A percentile compares a stretch with the other conserved stretches of the same genome.
Conservation (phyloP, 1,140 invertebrate genomes). For the Aphaenogaster ashmeadi region DNA sequence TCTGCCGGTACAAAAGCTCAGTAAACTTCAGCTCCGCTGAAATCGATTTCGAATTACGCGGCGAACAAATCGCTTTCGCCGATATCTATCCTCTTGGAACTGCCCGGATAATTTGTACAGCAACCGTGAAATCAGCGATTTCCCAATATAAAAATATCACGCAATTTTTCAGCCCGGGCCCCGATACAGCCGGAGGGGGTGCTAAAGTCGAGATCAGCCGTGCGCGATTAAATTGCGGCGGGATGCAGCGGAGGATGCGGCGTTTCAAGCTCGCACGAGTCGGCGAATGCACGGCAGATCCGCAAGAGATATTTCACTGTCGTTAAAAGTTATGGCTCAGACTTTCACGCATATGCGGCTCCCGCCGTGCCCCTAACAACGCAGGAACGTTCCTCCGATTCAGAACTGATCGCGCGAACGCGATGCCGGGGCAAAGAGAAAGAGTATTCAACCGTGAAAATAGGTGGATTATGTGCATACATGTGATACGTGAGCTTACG, state of each 20-base stretch:
- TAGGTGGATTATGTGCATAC: background rate
- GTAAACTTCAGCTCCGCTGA: background rate
- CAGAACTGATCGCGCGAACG: constrained; percentile 20
- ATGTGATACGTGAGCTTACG: background rate
- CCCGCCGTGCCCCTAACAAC: background rate
- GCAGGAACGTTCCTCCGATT: constrained; percentile 1
- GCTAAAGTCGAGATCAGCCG: constrained; percentile 19
- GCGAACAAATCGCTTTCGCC: constrained; percentile 1
- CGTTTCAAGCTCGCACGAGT: constrained; percentile 9
- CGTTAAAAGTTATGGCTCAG: constrained; percentile 27
- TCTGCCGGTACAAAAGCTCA: background rate
- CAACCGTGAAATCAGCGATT: constrained; percentile 21
- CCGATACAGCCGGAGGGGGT: too few relatives aligned
- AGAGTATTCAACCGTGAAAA: background rate
- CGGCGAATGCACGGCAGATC: background rate
- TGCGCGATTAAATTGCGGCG: constrained; percentile 8
- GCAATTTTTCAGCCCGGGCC: constrained; percentile 3
- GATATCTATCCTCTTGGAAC: background rate
- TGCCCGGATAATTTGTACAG: constrained; percentile 10
- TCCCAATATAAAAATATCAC: constrained; percentile 22
- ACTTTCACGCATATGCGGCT: background rate
- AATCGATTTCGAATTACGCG: constrained; percentile 25
- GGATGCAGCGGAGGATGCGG: background rate
- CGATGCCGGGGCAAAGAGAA: background rate
- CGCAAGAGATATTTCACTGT: constrained; percentile 33